Base-by-base conservation (phyloP, 2,797 vertebrate species). In the Sylvia borin region DNA sequence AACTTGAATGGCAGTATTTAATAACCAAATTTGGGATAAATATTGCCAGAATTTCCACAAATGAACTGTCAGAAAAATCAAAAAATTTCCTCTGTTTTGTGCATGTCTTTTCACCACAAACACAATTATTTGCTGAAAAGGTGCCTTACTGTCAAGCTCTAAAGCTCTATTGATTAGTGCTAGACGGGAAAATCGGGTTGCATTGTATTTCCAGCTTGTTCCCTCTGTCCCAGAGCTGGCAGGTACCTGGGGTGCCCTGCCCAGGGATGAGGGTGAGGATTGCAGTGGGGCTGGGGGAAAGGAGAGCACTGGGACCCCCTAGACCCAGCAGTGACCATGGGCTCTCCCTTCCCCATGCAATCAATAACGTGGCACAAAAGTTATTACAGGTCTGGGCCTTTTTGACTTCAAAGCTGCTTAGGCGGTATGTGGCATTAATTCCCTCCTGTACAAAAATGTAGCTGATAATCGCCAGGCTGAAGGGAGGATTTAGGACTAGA, bases 351-450 rank as follows among this genome's bases (percentile, higher is more conserved):
- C 12, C 60, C 75, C 53, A 57, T 2, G 0, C 84, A 91, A 72
- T 93, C 93, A 84, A 89, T 93, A 95, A 5, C 18, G 0, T 3
- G 0, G 61, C 83, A 60, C 87, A 65, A 83, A 93, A 98, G 98
- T 98, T 98, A 98, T 98, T 98, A 98, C 97, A 97, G 96, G 97
- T 96, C 97, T 95, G 95, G 96, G 95, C 96, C 96, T 97, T 98
- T 96, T 97, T 96, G 96, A 97, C 97, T 97, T 98, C 97, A 98
- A 99, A 99, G 98, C 98, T 96, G 98, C 98, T 99, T 99, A 99
- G 96, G 94, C 97, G 45, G 96, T 98, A 98, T 97, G 98, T 98
- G 97, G 97, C 98, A 98, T 98, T 98, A 98, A 99, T 98, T 98
- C 98, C 97, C 97, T 98, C 97, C 97, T 98, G 98, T 97, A 98